phyloP scores from a whole-genome alignment of 2,888 invertebrate genomes.

The Chrysodeixis includens region DNA sequence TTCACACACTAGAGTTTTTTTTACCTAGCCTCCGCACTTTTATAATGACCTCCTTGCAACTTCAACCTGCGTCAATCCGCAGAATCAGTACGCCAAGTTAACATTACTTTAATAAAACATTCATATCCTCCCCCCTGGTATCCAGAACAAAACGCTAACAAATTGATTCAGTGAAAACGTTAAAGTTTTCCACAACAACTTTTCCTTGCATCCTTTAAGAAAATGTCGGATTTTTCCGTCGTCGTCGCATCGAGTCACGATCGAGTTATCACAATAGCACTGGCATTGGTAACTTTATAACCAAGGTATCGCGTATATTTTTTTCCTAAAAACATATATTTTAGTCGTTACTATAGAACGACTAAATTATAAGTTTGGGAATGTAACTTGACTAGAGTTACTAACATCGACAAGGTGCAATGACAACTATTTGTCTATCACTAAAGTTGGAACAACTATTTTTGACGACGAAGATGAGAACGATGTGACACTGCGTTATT shows the following conservation, averaged over 20 bases:
- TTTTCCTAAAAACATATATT: neutral
- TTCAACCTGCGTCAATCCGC: no score
- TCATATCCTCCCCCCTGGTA: neutral
- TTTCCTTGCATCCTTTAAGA: conserved; percentile 15
- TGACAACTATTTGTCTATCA: neutral
- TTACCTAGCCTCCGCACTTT: no score
- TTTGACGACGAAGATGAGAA: no score
- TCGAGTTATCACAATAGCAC: conserved; percentile 21
- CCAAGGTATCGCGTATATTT: neutral
- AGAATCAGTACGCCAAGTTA: no score
- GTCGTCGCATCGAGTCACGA: conserved; percentile 10
- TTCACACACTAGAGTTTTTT: no score
- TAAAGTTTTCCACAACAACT: conserved; percentile 21
- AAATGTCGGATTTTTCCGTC: conserved; percentile 26
- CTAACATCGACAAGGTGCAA: neutral
- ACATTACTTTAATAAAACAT: neutral
- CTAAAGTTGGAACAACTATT: neutral
- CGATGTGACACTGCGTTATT: neutral
- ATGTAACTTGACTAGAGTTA: neutral
- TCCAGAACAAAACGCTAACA: conserved; percentile 1
- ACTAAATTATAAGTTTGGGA: neutral
- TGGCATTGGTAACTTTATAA: neutral
- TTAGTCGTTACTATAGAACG: neutral
- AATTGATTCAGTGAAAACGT: conserved; percentile 10
- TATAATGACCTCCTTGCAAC: no score